Evolutionary conservation across 2,888 invertebrate species (phyloP).

Genomic region (Limenitis camilla): DNA sequence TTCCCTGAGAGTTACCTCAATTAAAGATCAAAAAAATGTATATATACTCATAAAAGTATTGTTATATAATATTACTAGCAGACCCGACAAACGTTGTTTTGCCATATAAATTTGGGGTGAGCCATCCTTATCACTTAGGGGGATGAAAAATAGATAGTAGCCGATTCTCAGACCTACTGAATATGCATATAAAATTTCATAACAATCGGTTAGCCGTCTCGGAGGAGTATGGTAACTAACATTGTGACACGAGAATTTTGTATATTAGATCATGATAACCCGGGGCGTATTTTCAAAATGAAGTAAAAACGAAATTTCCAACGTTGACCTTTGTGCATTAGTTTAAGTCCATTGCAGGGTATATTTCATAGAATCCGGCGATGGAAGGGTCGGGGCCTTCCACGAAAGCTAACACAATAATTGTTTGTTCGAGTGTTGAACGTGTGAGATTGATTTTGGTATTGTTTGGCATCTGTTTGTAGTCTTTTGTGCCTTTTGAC

Average conservation of each 20-base stretch:
- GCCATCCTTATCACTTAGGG: no score
- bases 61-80: background rate
- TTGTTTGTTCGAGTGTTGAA: background rate
- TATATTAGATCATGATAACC: background rate
- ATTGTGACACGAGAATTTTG: no score
- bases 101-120: no score
- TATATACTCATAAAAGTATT: no score
- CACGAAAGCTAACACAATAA: conserved; percentile 6
- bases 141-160: no score
- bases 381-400: conserved; percentile 7
- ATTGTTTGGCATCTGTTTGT: background rate
- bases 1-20: background rate
- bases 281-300: background rate
- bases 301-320: background rate
- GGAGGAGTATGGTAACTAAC: no score
- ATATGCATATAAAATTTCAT: no score
- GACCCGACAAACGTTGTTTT: no score
- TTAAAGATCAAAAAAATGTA: no score
- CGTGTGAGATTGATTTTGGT: background rate
- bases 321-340: conserved; percentile 1
- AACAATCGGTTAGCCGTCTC: no score
- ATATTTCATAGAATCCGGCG: conserved; percentile 12
- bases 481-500: background rate
- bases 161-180: no score
- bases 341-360: conserved; percentile 4